These are phyloP conservation scores for Drosophila kokeensis DNA, from an alignment of 2,888 invertebrate genomes.

Conservation along the genomic window DNA sequence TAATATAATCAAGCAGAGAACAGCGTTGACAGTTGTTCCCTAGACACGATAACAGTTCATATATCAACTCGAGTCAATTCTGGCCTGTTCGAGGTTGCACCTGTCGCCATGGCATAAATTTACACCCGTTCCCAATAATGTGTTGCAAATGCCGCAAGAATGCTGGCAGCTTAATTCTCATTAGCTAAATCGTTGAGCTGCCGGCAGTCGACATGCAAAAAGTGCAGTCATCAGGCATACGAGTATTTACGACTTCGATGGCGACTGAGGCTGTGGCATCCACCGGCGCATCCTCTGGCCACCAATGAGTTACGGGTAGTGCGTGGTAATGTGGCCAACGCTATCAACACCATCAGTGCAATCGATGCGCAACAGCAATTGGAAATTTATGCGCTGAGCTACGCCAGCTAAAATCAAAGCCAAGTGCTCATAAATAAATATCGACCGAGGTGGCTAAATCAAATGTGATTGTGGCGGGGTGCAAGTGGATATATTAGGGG, in stretches of 20 bases:
- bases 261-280: conserved; percentile 31
- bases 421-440: conserved; percentile 74
- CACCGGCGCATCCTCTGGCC: conserved; percentile 33
- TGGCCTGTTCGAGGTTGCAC: conserved; percentile 22
- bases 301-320: conserved; percentile 55
- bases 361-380: conserved; percentile 15
- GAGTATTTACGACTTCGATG: conserved; percentile 66
- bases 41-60: conserved; percentile 7
- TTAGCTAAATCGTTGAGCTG: conserved; percentile 63
- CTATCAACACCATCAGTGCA: conserved; percentile 23
- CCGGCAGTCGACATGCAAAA: conserved; percentile 64
- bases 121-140: conserved; percentile 27
- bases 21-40: neutral
- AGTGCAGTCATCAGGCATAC: conserved; percentile 64
- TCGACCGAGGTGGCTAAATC: conserved; percentile 63
- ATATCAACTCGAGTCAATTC: conserved; percentile 19
- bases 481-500: conserved; percentile 27
- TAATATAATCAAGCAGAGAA: neutral
- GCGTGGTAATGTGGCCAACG: conserved; percentile 50
- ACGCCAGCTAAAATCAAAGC: conserved; percentile 70
- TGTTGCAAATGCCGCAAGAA: conserved; percentile 3
- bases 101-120: conserved; percentile 65
- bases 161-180: conserved; percentile 61
- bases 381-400: conserved; percentile 61
- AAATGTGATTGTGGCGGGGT: conserved; percentile 58